Evolutionary conservation across 2,888 invertebrate species (phyloP), one percentile per base, ranked within the genome.

Genomic region (Matsumyia berberina): DNA sequence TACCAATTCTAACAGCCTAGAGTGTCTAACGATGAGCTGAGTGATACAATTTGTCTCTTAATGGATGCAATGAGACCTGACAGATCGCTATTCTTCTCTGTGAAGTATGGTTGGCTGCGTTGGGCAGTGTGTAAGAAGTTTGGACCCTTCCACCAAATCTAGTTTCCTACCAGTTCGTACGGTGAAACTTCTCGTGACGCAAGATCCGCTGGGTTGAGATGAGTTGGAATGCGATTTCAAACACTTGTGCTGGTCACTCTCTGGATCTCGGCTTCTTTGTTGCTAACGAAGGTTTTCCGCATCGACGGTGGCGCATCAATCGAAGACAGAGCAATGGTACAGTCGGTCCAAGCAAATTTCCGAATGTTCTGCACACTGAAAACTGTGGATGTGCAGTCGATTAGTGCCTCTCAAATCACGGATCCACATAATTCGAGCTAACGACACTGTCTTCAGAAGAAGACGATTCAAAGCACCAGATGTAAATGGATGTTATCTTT

Each of bases 141-240:
- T 8, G 86, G 86, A 9, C 78, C 78, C 5, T 73, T 60, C 37
- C 51, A 74, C 86, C 86, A 79, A 8, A 82, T 35, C 4, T n/a
- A 5, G 33, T 33, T 33, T 5, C 5, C 33, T n/a, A 11, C 24
- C n/a, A 24, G 19, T 9, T 5, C 19, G 2, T 57, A 15, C 31
- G 85, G 64, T 15, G 64, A 5, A 15, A 29, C 15, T 3, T 78
- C 78, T 9, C 78, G 62, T 0, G 69, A 69, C 11, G 49, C 60
- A 11, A 69, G 33, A 37, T 73, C 78, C 1, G 78, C 69, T 24
- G 78, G 69, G 12, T 85, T 83, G 5, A 60, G 5, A 15, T 62
- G 35, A n/a, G 67, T 53, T 29, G 60, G 39, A 24, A 78, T 42
- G 51, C 77, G 67, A 8, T 37, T 39, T 67, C 73, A 80, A 1